Evolutionary conservation across 2,113 vertebrate genomes (phyloP), one percentile per base, ranked within the genome.

Genomic region (Sinocyclocheilus anophthalmus): DNA sequence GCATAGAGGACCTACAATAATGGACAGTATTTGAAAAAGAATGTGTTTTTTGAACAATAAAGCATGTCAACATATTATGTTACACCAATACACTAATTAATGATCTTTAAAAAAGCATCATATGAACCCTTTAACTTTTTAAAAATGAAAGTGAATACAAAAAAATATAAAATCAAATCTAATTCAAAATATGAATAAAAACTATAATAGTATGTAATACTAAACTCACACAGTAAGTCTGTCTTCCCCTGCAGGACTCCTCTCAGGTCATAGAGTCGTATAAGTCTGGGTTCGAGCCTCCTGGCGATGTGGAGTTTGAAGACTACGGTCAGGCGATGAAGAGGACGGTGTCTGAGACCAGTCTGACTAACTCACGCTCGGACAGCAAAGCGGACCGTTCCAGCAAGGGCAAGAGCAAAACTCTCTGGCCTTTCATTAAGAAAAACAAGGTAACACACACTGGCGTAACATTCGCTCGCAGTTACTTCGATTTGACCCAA

Each of bases 401-500:
- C 0, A 75, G 95, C 93, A 98, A 97, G 91, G 94, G 95, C 94
- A 99, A 98, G 91, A 95, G 95, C 93, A 99, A 99, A 92, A 72
- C 81, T 13, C 93, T 99, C 24, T 99, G 98, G 98, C 98, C 98
- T 0, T 99, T 99, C 95, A 98, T 98, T 94, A 99, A 99, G 93
- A 99, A 99, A 94, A 99, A 98, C 94, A 99, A 99, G 98, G 98
- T 99, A 98, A 76, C 89, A 65, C 83, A 83, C 73, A 78, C n/a
- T 16, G 37, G 18, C 50, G 14, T 73, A 61, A 77, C 59, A 45
- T 50, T 69, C 63, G 2, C 63, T 67, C 63, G n/a, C 24, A 67
- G 24, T 67, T 33, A 37, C 30, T 33, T 8, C 26, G 65, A 69
- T 37, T 9, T 9, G 65, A 37, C 14, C 3, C 3, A 33, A 37